A percentile compares a stretch with the other conserved stretches of the same genome.
phyloP scores from a whole-genome alignment of 2,888 invertebrate species.

The Cerastoderma edule region DNA sequence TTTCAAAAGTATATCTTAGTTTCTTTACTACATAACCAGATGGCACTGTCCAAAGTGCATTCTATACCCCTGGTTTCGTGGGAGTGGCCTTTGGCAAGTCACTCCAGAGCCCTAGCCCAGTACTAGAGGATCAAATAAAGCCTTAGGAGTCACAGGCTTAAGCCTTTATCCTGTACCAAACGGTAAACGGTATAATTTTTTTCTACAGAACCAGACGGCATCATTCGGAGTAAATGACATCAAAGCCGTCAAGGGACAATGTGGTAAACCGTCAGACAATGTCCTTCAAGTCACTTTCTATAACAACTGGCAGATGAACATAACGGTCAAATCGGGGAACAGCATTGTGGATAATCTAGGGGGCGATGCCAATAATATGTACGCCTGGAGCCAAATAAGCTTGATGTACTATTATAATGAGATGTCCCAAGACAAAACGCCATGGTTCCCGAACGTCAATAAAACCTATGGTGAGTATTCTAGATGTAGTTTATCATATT shows the following conservation, averaged over 20 bases:
- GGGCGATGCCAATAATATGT: neutral
- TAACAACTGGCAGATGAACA: conserved; percentile 24
- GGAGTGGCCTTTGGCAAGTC: too few species aligned
- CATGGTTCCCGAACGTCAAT: neutral
- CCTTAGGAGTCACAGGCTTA: too few species aligned
- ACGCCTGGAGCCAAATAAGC: neutral
- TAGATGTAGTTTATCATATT: conserved; percentile 2
- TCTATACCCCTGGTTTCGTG: too few species aligned
- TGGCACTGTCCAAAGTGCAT: too few species aligned
- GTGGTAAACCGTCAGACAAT: neutral
- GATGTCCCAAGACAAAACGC: too few species aligned
- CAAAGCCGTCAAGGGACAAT: neutral
- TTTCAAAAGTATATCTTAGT: too few species aligned
- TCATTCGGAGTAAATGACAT: conserved; percentile 10
- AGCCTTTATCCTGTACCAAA: too few species aligned
- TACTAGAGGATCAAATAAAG: too few species aligned
- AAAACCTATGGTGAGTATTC: conserved; percentile 8
- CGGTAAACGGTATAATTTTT: too few species aligned
- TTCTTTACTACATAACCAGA: too few species aligned
- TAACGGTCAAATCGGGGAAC: conserved; percentile 1
- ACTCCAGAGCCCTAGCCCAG: too few species aligned
- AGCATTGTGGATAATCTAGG: neutral
- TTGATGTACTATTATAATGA: too few species aligned
- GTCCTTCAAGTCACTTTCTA: conserved; percentile 16
- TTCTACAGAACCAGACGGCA: conserved; percentile 11